A percentile compares a stretch with the other conserved stretches of the same genome.
Evolutionary conservation across 2,888 invertebrate genomes (phyloP).

Genomic region (Drosophila sordidapex): DNA sequence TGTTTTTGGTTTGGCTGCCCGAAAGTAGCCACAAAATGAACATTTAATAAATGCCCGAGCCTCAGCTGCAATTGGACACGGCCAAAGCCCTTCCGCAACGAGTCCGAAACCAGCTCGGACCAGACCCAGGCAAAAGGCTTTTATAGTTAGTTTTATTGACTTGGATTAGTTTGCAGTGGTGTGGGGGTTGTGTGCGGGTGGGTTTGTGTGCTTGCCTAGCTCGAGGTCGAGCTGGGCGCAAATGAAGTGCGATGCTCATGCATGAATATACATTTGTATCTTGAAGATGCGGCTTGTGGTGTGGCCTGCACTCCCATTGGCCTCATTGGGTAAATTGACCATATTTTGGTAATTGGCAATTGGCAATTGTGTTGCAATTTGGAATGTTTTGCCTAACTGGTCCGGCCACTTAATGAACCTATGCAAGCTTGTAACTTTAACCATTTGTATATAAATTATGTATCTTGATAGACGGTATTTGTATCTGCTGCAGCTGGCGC

Average conservation of each 20-base stretch:
- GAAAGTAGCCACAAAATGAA: constrained; percentile 57
- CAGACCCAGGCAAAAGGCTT: constrained; percentile 46
- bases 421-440: constrained; percentile 32
- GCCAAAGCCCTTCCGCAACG: constrained; percentile 44
- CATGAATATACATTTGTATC: constrained; percentile 38
- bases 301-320: constrained; percentile 19
- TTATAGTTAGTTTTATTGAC: constrained; percentile 75
- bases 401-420: constrained; percentile 62
- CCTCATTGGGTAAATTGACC: constrained; percentile 39
- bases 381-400: constrained; percentile 33
- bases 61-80: constrained; percentile 69
- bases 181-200: constrained; percentile 1
- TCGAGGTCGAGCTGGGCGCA: neutral
- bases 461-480: neutral
- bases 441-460: constrained; percentile 26
- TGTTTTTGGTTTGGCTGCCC: constrained; percentile 42
- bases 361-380: constrained; percentile 50
- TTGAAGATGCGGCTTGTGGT: constrained; percentile 35
- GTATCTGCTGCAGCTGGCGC: constrained; percentile 16
- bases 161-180: constrained; percentile 62
- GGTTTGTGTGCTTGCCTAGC: neutral
- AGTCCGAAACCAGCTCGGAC: constrained; percentile 3
- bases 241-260: constrained; percentile 25
- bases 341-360: constrained; percentile 71
- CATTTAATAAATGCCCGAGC: constrained; percentile 58